Conservation (phyloP, 2,113 vertebrate species). For the Lontra canadensis region DNA sequence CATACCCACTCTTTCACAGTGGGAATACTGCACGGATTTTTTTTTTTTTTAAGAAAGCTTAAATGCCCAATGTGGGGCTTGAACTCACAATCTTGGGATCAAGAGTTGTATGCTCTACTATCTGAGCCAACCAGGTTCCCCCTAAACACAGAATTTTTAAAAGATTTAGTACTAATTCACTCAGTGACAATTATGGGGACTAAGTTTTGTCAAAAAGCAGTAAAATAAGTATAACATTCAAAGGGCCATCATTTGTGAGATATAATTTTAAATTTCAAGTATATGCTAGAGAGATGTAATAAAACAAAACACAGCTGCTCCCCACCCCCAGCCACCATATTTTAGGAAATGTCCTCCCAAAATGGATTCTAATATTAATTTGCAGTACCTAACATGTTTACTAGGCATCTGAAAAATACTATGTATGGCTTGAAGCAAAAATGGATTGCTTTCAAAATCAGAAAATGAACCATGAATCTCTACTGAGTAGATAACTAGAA, state of each 20-base stretch:
- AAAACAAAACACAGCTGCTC: not conserved
- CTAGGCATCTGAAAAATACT: not conserved
- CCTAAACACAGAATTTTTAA: not conserved
- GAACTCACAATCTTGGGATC: not conserved
- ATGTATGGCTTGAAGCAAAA: not conserved
- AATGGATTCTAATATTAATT: conserved; percentile 44
- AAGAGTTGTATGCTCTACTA: not conserved
- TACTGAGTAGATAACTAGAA: conserved; percentile 46
- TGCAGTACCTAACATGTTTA: not conserved
- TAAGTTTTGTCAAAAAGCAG: not conserved
- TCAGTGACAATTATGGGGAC: conserved; percentile 8
- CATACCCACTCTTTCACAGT: not conserved
- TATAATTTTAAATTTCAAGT: conserved; percentile 30
- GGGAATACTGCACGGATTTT: not conserved
- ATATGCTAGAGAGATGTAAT: not conserved
- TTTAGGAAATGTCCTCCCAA: not conserved
- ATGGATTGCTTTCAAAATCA: conserved; percentile 2
- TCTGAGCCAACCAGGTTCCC: not conserved
- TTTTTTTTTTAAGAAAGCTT: not conserved
- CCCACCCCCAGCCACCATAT: not conserved
- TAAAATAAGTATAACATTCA: not conserved
- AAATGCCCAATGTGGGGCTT: not conserved
- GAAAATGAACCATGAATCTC: not conserved
- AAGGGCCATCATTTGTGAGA: not conserved
- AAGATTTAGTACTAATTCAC: not conserved